phyloP scores from a whole-genome alignment of 2,888 invertebrate species.

The Vandiemenella viatica region DNA sequence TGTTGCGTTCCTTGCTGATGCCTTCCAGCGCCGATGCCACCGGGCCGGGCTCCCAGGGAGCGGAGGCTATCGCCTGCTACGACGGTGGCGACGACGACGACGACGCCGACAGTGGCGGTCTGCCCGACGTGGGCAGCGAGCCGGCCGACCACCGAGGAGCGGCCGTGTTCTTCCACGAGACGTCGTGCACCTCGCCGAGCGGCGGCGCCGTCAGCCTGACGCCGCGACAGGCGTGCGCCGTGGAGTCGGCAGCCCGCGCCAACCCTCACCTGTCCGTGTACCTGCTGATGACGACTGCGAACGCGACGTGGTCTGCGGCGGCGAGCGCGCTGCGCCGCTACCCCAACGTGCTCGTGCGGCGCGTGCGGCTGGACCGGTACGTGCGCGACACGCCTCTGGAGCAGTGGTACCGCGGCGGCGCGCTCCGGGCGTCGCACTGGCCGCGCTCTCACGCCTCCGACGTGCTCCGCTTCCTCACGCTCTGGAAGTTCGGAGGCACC shows the following conservation, averaged over 20 bases:
- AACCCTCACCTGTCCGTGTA: conserved; percentile 42
- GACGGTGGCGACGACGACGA: conserved; percentile 1
- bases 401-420: conserved; percentile 33
- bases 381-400: conserved; percentile 38
- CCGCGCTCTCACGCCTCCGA: conserved; percentile 47
- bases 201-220: conserved; percentile 30
- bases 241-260: conserved; percentile 48
- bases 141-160: background rate
- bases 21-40: background rate
- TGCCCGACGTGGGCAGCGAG: background rate
- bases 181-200: conserved; percentile 36
- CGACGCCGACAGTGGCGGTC: background rate
- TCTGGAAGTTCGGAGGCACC: conserved; percentile 64
- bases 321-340: conserved; percentile 28
- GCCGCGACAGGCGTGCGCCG: conserved; percentile 47
- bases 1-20: background rate
- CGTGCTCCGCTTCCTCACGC: conserved; percentile 43
- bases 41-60: background rate
- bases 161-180: conserved; percentile 46
- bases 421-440: conserved; percentile 37
- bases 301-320: conserved; percentile 17
- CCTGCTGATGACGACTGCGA: conserved; percentile 35
- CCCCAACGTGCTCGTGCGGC: conserved; percentile 16
- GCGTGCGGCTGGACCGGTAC: conserved; percentile 11
- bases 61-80: conserved; percentile 9